These are phyloP conservation scores for Meloidogyne exigua DNA, from an alignment of 1,140 invertebrate genomes.

Conservation along the genomic window DNA sequence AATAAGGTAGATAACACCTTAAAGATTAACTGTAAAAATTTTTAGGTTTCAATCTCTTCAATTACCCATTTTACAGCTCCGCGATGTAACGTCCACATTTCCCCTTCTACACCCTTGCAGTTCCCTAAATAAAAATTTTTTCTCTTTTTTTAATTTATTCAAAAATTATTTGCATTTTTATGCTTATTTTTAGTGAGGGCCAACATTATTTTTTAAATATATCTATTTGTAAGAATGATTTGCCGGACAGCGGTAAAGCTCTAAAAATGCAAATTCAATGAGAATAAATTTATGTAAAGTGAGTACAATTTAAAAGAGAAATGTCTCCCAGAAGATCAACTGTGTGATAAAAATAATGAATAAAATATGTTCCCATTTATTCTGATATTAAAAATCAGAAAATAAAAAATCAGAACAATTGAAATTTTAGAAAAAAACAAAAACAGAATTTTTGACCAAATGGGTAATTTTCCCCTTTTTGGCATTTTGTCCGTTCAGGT, in stretches of 20 bases:
- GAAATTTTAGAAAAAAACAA: not conserved
- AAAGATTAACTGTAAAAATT: not conserved
- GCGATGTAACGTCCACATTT: not conserved
- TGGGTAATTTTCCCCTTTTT: not conserved
- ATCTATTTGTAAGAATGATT: not conserved
- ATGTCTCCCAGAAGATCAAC: not conserved
- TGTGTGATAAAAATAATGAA: not conserved
- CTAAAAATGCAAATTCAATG: not conserved
- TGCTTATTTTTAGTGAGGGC: not conserved
- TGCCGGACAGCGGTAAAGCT: not conserved
- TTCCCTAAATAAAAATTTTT: not conserved
- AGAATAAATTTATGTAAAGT: slow-evolving; percentile 3
- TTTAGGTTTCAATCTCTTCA: not conserved
- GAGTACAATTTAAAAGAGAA: not conserved
- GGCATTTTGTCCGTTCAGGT: not conserved
- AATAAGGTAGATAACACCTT: not conserved
- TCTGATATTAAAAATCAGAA: not conserved
- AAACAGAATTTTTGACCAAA: not conserved
- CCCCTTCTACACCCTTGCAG: not conserved
- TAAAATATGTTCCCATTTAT: not conserved
- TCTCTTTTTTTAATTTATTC: not conserved
- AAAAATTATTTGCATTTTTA: not conserved
- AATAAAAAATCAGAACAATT: not conserved
- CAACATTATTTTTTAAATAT: not conserved
- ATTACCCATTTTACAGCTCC: not conserved